Percentiles rank a stretch among this genome's conserved stretches.
Conservation (phyloP, 2,888 invertebrate species). For the Drosophila falleni region DNA sequence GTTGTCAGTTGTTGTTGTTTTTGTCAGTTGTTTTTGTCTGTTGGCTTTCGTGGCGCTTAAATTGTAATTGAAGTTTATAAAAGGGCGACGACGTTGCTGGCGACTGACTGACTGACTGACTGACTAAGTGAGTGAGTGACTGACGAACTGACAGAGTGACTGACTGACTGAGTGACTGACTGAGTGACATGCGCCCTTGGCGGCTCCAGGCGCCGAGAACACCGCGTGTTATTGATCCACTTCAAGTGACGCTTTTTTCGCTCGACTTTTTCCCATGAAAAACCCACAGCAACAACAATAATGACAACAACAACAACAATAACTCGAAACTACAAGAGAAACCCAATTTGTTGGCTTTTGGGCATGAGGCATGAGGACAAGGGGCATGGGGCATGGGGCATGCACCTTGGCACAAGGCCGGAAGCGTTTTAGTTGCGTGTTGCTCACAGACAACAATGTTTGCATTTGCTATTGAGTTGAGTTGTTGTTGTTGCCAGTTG, state of each 20-base stretch:
- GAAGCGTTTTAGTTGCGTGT: slow-evolving; percentile 58
- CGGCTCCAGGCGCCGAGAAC: slow-evolving; percentile 28
- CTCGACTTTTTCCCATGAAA: slow-evolving; percentile 53
- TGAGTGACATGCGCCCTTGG: slow-evolving; percentile 63
- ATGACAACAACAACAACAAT: not conserved
- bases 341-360: slow-evolving; percentile 11
- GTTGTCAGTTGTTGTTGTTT: slow-evolving; percentile 17
- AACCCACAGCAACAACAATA: slow-evolving; percentile 10
- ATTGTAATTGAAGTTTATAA: slow-evolving; percentile 66
- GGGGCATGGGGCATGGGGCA: slow-evolving; percentile 9
- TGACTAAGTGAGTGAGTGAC: slow-evolving; percentile 14
- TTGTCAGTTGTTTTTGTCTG: slow-evolving; percentile 32
- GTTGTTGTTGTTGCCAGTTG: slow-evolving; percentile 5
- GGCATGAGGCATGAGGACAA: not conserved
- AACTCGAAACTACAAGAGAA: slow-evolving; percentile 10
- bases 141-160: slow-evolving; percentile 10
- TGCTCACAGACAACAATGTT: slow-evolving; percentile 70
- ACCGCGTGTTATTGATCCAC: slow-evolving; percentile 60
- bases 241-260: slow-evolving; percentile 41
- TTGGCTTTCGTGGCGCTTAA: slow-evolving; percentile 58
- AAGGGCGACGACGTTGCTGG: slow-evolving; percentile 49
- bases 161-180: slow-evolving; percentile 23
- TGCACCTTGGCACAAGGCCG: slow-evolving; percentile 43
- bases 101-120: slow-evolving; percentile 42
- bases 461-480: slow-evolving; percentile 43